Conservation (phyloP, 2,797 vertebrate genomes). For the Carduelis carduelis region DNA sequence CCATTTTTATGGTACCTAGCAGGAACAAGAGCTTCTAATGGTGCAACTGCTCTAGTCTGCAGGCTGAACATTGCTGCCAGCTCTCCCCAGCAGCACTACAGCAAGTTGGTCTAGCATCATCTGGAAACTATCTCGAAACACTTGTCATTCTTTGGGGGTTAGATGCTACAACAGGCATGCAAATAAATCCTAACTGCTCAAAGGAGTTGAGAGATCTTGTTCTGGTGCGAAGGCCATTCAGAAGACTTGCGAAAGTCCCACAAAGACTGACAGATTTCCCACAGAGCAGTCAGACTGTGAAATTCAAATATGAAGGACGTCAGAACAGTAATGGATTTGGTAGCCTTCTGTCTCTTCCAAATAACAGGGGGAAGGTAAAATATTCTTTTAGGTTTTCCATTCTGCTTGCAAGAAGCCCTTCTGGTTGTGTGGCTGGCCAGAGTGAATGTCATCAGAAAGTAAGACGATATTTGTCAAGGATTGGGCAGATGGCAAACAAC, state of each 20-base stretch:
- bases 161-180: background rate
- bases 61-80: background rate
- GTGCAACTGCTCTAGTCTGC: background rate
- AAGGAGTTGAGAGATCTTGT: background rate
- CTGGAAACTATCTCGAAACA: background rate
- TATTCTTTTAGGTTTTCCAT: background rate
- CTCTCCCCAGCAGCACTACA: background rate
- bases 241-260: background rate
- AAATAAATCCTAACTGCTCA: background rate
- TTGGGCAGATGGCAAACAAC: background rate
- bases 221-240: background rate
- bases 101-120: background rate
- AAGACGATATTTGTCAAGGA: background rate
- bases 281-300: background rate
- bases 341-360: background rate
- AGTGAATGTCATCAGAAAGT: background rate
- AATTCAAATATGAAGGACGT: background rate
- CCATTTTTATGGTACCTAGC: background rate
- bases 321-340: background rate
- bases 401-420: background rate
- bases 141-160: background rate
- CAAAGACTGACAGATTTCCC: background rate
- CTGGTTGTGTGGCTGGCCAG: background rate
- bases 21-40: background rate
- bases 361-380: background rate